Base-by-base conservation (phyloP, 2,888 invertebrate genomes). In the Hyles lineata region DNA sequence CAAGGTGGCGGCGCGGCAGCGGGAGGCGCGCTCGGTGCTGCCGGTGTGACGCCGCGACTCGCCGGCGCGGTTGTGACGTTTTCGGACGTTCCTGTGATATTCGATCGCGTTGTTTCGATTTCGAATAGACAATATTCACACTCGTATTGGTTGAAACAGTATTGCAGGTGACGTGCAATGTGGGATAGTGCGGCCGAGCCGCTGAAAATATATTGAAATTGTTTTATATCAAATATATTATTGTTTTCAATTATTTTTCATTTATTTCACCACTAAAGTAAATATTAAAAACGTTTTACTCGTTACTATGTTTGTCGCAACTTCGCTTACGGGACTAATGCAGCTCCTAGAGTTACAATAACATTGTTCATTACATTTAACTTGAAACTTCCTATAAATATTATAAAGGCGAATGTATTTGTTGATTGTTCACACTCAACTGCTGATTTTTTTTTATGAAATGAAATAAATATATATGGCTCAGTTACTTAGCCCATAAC, bases 41-140 rank as follows among this genome's bases (percentile, higher is more conserved):
- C 87, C 90, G 62, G 86, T 90, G n/a, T 90, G 88, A 90, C 76
- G n/a, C 4, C 43, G 43, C 43, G 43, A 43, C n/a, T 55, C n/a
- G n/a, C 55, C 15, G 19, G 55, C 55, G 55, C 55, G 23, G 23
- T 59, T 59, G 59, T 59, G 23, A n/a, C 60, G 60, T 23, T 7
- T 23, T 3, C 15, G 11, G 11, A 15, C 25, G 15, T 23, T 60
- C 15, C 25, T 60, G 60, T 15, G 21, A 25, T 7, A 9, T 17
- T 23, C 23, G 23, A 60, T 25, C 60, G 23, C 21, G 1, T 60
- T 25, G 8, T 23, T 15, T 59, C 21, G n/a, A 23, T 23, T 23
- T 59, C 21, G n/a, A 59, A 59, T 59, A 59, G 23, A 23, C 59
- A 23, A 59, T 19, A 9, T 59, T n/a, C 21, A 21, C 21, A 35